These are phyloP conservation scores for Drosophila pachea DNA, from an alignment of 1,140 invertebrate genomes.

Conservation along the genomic window DNA sequence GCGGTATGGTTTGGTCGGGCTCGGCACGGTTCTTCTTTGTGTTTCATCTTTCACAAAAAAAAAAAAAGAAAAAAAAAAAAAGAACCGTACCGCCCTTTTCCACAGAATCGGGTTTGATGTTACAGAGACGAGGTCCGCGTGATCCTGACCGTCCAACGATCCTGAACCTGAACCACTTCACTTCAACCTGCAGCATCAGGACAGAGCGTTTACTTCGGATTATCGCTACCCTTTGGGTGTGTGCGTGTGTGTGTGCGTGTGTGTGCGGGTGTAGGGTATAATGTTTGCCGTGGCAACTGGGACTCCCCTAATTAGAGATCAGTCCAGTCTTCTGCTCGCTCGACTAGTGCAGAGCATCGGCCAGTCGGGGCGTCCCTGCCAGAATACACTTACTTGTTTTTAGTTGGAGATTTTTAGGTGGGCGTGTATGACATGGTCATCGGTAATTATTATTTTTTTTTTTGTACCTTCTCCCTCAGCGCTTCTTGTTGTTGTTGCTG, in stretches of 20 bases:
- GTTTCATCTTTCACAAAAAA: slow-evolving; percentile 58
- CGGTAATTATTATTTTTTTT: slow-evolving; percentile 72
- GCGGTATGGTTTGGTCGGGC: too few relatives aligned
- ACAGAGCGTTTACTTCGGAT: slow-evolving; percentile 69
- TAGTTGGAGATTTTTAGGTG: slow-evolving; percentile 37
- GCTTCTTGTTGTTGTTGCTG: slow-evolving; percentile 16
- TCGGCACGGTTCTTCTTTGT: slow-evolving; percentile 36
- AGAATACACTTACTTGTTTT: background rate
- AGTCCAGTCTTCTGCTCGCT: too few relatives aligned
- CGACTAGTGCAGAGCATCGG: background rate
- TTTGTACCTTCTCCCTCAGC: background rate
- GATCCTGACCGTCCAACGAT: slow-evolving; percentile 15
- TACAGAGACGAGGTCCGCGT: slow-evolving; percentile 16
- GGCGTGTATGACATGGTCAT: slow-evolving; percentile 70
- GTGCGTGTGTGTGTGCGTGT: too few relatives aligned
- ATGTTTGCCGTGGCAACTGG: too few relatives aligned
- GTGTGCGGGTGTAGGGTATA: too few relatives aligned
- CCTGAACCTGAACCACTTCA: background rate
- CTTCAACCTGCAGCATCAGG: slow-evolving; percentile 9
- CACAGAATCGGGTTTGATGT: slow-evolving; percentile 47
- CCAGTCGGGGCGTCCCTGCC: background rate
- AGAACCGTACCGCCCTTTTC: slow-evolving; percentile 58
- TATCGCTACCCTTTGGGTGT: slow-evolving; percentile 43
- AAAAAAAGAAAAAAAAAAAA: slow-evolving; percentile 1
- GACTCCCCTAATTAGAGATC: too few relatives aligned